Conservation (phyloP, 2,888 invertebrate species). For the Synergus umbraculus region DNA sequence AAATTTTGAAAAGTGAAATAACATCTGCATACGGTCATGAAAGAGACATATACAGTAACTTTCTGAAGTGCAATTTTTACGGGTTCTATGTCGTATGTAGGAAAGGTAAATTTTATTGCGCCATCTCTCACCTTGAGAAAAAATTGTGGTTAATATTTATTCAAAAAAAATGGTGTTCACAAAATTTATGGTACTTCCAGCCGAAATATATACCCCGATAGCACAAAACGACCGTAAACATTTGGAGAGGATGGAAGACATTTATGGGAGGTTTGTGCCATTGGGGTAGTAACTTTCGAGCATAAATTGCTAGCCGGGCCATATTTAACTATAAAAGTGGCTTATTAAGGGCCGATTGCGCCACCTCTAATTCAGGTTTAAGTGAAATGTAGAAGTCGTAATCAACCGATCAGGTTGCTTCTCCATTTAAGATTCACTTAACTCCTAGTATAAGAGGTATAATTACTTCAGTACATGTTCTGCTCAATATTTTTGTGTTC, state of each 20-base stretch:
- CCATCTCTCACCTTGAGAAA: slow-evolving; percentile 32
- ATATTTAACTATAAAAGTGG: slow-evolving; percentile 36
- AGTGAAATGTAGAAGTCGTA: slow-evolving; percentile 37
- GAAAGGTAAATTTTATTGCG: slow-evolving; percentile 29
- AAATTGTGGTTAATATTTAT: slow-evolving; percentile 41
- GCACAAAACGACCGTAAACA: slow-evolving; percentile 40
- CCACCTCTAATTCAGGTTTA: slow-evolving; percentile 36
- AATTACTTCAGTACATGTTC: slow-evolving; percentile 2
- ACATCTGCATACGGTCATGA: slow-evolving; percentile 9
- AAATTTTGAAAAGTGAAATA: neutral
- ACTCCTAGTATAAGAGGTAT: neutral
- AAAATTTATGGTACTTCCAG: slow-evolving; percentile 40
- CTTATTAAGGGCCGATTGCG: slow-evolving; percentile 40
- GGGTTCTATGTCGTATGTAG: neutral
- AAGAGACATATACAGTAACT: neutral
- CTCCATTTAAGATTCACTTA: slow-evolving; percentile 7
- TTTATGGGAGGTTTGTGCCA: slow-evolving; percentile 41
- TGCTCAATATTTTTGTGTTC: slow-evolving; percentile 3
- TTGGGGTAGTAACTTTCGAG: slow-evolving; percentile 35
- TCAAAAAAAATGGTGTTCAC: slow-evolving; percentile 35
- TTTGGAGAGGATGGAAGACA: slow-evolving; percentile 39
- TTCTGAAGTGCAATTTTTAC: slow-evolving; percentile 30
- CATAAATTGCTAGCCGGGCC: slow-evolving; percentile 36
- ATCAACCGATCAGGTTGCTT: slow-evolving; percentile 23
- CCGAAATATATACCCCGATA: slow-evolving; percentile 41